Conservation (phyloP, 64 coral and sea anemone species). For the Pocillopora damicornis region DNA sequence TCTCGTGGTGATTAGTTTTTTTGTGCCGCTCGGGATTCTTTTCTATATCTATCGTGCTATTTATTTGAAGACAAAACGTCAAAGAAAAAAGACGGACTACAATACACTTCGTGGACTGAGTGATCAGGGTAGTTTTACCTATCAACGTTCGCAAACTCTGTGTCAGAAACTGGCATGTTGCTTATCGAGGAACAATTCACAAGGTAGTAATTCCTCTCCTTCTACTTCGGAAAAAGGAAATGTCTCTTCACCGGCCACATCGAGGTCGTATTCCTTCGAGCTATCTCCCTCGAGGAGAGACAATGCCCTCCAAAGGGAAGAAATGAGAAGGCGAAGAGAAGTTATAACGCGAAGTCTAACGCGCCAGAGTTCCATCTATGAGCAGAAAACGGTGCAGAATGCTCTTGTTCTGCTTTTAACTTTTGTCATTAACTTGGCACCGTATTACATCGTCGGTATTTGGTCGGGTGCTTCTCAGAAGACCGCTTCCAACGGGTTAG, state of each 20-base stretch:
- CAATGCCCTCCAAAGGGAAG: background rate
- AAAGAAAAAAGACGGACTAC: conserved; percentile 47
- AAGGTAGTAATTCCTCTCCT: conserved; percentile 15
- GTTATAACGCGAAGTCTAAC: background rate
- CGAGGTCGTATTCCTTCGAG: conserved; percentile 25
- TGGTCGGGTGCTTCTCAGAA: conserved; percentile 47
- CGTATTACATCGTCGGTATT: conserved; percentile 53
- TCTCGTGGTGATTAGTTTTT: conserved; percentile 31
- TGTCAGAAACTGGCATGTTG: background rate
- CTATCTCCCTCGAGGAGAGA: background rate
- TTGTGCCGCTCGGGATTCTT: conserved; percentile 65
- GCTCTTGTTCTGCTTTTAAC: conserved; percentile 42
- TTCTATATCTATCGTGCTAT: conserved; percentile 69
- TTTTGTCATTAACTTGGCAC: conserved; percentile 52
- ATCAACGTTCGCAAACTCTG: background rate
- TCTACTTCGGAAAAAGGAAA: background rate
- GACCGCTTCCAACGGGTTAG: conserved; percentile 52
- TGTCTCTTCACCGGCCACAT: background rate
- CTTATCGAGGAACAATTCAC: background rate
- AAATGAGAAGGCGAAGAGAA: conserved; percentile 15
- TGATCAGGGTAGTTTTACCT: background rate
- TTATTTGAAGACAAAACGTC: conserved; percentile 65
- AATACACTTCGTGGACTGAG: conserved; percentile 41
- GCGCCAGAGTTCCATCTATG: conserved; percentile 51
- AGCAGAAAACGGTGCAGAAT: conserved; percentile 76